Percentiles rank a stretch among this genome's conserved stretches.
Evolutionary conservation across 2,797 vertebrate species (phyloP).

Genomic region (Stomatorhinus walkeri): DNA sequence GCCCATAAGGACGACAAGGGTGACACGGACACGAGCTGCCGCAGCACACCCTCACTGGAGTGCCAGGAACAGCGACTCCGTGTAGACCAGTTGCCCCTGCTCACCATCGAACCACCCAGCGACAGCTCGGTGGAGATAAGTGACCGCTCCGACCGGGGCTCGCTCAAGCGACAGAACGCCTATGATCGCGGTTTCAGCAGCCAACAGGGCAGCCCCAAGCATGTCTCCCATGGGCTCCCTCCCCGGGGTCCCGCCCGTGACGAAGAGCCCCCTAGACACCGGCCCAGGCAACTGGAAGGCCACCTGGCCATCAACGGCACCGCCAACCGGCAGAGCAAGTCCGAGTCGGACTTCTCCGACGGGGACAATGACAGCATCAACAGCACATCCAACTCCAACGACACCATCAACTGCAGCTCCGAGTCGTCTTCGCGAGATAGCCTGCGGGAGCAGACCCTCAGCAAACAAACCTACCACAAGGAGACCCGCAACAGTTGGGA

Average conservation of each 20-base stretch:
- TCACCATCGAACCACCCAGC: constrained; percentile 89
- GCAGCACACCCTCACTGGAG: constrained; percentile 84
- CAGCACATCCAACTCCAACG: constrained; percentile 96
- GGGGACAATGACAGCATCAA: constrained; percentile 96
- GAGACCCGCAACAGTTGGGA: constrained; percentile 97
- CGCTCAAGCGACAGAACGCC: constrained; percentile 74
- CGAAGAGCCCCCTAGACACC: constrained; percentile 67
- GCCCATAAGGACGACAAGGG: constrained; percentile 81
- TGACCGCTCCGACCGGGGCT: constrained; percentile 84
- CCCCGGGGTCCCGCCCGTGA: constrained; percentile 72
- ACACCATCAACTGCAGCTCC: constrained; percentile 96
- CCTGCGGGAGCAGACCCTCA: constrained; percentile 87
- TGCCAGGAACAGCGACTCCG: constrained; percentile 78
- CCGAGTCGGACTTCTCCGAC: constrained; percentile 92
- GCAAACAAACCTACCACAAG: constrained; percentile 97
- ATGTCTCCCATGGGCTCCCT: constrained; percentile 65
- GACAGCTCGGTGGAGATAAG: constrained; percentile 92
- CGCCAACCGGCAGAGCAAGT: constrained; percentile 86
- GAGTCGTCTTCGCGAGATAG: constrained; percentile 93
- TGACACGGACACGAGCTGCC: constrained; percentile 86
- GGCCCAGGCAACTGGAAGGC: constrained; percentile 73
- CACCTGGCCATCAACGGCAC: constrained; percentile 90
- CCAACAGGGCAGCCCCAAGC: constrained; percentile 84
- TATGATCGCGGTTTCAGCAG: constrained; percentile 67
- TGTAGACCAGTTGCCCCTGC: constrained; percentile 79